Percentiles rank a stretch among this genome's conserved stretches.
These are phyloP conservation scores for Lithobates sylvaticus DNA, from an alignment of 2,797 vertebrate genomes.

Conservation along the genomic window DNA sequence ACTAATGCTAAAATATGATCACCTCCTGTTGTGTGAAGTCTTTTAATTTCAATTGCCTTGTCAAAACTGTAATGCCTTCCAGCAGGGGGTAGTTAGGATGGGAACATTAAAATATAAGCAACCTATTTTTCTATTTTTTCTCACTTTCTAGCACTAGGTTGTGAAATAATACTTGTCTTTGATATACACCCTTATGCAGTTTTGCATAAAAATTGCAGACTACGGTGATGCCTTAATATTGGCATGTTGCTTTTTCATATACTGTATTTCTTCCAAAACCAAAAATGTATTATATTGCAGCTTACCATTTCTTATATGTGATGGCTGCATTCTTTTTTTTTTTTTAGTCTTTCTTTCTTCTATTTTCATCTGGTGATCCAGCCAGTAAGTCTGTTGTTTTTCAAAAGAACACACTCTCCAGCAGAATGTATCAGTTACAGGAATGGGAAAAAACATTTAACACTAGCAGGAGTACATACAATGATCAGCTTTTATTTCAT, in stretches of 20 bases:
- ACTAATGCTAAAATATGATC: slow-evolving; percentile 62
- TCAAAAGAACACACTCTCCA: no score
- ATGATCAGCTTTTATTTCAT: no score
- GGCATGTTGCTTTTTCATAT: not conserved
- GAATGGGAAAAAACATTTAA: no score
- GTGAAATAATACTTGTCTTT: not conserved
- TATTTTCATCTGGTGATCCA: no score
- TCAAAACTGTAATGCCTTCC: slow-evolving; percentile 63
- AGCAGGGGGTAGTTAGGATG: slow-evolving; percentile 28
- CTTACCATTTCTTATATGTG: no score
- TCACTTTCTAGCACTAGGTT: slow-evolving; percentile 1
- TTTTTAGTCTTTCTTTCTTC: no score
- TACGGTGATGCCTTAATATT: not conserved
- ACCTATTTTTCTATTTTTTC: slow-evolving; percentile 15
- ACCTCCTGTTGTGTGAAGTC: slow-evolving; percentile 66
- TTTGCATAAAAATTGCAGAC: not conserved
- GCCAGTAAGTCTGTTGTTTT: no score
- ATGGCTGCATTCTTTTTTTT: no score
- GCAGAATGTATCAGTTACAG: no score
- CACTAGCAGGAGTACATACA: no score
- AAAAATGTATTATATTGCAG: no score
- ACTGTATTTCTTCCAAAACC: no score
- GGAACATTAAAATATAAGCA: slow-evolving; percentile 33
- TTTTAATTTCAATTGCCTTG: slow-evolving; percentile 62
- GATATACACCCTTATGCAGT: not conserved